Evolutionary conservation across 2,797 vertebrate genomes (phyloP).

Genomic region (Halcyon smyrnensis): DNA sequence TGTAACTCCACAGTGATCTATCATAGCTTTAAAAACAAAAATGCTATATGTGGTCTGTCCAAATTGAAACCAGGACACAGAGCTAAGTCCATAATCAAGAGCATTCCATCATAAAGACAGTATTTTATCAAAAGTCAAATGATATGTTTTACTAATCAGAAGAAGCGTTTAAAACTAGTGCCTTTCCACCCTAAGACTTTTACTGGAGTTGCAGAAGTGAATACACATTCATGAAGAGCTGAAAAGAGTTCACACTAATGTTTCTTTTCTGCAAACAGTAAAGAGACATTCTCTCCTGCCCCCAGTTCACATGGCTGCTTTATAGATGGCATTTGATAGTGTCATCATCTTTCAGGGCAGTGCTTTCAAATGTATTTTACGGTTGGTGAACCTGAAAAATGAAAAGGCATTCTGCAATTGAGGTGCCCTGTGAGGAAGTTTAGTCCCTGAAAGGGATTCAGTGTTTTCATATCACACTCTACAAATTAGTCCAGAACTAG

Average conservation of each 20-base stretch:
- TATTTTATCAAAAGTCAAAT: slow-evolving; percentile 70
- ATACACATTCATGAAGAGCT: not conserved
- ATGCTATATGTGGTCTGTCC: not conserved
- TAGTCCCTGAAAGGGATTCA: not conserved
- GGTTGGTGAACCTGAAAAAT: not conserved
- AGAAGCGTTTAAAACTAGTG: slow-evolving; percentile 33
- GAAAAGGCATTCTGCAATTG: not conserved
- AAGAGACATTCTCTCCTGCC: not conserved
- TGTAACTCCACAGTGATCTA: slow-evolving; percentile 44
- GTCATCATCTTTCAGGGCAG: not conserved
- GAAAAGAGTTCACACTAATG: not conserved
- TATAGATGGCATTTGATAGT: not conserved
- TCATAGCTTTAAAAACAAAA: slow-evolving; percentile 62
- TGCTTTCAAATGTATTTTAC: slow-evolving; percentile 20
- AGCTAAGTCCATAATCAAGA: slow-evolving; percentile 52
- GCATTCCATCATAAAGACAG: slow-evolving; percentile 52
- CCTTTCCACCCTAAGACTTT: slow-evolving; percentile 22
- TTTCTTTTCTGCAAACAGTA: not conserved
- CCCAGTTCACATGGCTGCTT: not conserved
- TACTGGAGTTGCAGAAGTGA: not conserved
- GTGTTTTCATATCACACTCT: not conserved
- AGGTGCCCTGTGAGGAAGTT: not conserved
- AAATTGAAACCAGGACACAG: not conserved
- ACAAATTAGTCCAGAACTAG: not conserved
- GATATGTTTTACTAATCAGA: slow-evolving; percentile 60